A percentile compares a stretch with the other conserved stretches of the same genome.
phyloP scores from a whole-genome alignment of 2,888 invertebrate genomes.

The Erebia epiphron region DNA sequence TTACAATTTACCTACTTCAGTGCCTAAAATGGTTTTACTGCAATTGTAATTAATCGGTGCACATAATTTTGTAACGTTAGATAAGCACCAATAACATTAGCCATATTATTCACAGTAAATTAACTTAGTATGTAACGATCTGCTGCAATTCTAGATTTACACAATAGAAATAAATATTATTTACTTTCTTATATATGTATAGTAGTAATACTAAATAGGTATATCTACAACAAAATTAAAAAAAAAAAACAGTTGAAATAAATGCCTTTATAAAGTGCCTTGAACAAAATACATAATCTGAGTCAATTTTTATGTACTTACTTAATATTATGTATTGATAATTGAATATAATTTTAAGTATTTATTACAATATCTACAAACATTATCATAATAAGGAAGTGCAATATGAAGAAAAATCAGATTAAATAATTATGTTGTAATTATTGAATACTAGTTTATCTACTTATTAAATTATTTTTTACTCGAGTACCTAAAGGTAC shows the following conservation, averaged over 20 bases:
- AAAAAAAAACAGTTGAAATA: not conserved
- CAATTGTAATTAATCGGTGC: conserved; percentile 46
- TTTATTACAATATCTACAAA: not conserved
- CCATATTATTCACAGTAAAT: conserved; percentile 63
- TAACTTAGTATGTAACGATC: conserved; percentile 42
- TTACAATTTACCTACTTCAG: conserved; percentile 42
- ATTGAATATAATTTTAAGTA: not conserved
- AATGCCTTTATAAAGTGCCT: conserved; percentile 31
- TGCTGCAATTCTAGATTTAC: conserved; percentile 39
- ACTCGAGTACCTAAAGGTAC: not conserved
- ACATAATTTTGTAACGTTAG: conserved; percentile 27
- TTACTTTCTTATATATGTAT: conserved; percentile 14
- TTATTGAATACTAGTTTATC: not conserved
- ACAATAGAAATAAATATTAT: conserved; percentile 24
- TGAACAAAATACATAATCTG: conserved; percentile 9
- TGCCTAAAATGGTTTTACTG: conserved; percentile 43
- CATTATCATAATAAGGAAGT: conserved; percentile 15
- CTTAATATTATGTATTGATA: not conserved
- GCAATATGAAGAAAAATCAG: not conserved
- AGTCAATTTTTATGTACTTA: conserved; percentile 21
- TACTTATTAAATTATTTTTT: not conserved
- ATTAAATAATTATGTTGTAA: not conserved
- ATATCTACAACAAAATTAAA: conserved; percentile 6
- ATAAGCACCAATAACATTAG: conserved; percentile 51
- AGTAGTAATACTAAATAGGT: not conserved